Percentiles rank a stretch among this genome's conserved stretches.
These are phyloP conservation scores for Tenthredo scrophulariae DNA, from an alignment of 2,888 invertebrate species.

Conservation along the genomic window DNA sequence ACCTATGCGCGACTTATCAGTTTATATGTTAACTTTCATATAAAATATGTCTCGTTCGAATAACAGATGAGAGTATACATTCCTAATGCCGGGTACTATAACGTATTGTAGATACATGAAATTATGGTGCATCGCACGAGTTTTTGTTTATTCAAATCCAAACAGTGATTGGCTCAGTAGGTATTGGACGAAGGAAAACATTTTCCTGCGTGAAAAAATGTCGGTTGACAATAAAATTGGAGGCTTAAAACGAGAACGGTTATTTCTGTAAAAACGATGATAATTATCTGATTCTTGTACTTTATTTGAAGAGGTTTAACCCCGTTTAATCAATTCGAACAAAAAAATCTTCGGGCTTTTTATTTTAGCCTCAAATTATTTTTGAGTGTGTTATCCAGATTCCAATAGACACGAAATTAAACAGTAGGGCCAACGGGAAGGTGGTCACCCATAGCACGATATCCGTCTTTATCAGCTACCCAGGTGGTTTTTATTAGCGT, in stretches of 20 bases:
- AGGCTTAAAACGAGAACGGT: background rate
- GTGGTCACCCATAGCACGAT: conserved; percentile 34
- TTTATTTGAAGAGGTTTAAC: background rate
- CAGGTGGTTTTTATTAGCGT: background rate
- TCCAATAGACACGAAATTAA: background rate
- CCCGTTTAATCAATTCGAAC: background rate
- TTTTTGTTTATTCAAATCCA: background rate
- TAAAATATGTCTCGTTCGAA: too few species aligned
- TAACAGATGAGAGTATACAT: too few species aligned
- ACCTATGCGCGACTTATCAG: too few species aligned
- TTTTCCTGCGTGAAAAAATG: background rate
- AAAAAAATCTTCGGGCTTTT: background rate
- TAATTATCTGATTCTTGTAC: background rate
- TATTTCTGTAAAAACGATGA: background rate
- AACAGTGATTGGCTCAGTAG: background rate
- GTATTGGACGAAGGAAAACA: background rate
- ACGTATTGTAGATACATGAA: background rate
- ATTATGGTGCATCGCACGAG: background rate
- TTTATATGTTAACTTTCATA: too few species aligned
- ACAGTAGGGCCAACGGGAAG: background rate
- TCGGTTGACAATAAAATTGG: background rate
- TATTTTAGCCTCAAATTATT: background rate
- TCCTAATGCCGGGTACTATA: too few species aligned
- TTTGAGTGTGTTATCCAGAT: background rate
- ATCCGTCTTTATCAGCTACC: conserved; percentile 47